Conservation (phyloP, 2,797 vertebrate genomes). For the Macroramphosus scolopax region DNA sequence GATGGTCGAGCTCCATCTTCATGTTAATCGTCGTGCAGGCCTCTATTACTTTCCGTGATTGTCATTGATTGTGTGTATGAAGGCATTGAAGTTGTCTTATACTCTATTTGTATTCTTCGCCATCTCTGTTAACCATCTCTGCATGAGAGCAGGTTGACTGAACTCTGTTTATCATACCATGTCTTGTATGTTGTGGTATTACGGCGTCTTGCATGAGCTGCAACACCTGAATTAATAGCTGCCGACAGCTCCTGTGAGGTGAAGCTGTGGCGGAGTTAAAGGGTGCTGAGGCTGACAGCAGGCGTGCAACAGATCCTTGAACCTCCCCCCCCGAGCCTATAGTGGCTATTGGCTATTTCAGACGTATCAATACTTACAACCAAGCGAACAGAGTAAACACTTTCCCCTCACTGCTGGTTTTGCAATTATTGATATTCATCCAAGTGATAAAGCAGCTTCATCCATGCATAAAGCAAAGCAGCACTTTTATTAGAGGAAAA, state of each 20-base stretch:
- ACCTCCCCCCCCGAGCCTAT: constrained; percentile 18
- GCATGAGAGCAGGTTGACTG: constrained; percentile 4
- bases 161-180: neutral
- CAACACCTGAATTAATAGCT: constrained; percentile 51
- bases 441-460: constrained; percentile 13
- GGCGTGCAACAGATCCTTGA: constrained; percentile 25
- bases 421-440: constrained; percentile 26
- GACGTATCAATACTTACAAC: constrained; percentile 12
- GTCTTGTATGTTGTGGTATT: constrained; percentile 33
- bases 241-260: constrained; percentile 51
- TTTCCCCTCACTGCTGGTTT: constrained; percentile 25
- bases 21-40: too few relatives aligned
- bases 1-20: too few relatives aligned
- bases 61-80: too few relatives aligned
- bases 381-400: constrained; percentile 44
- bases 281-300: constrained; percentile 46
- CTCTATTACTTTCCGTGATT: too few relatives aligned
- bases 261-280: constrained; percentile 53
- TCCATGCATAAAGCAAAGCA: constrained; percentile 23
- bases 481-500: constrained; percentile 7
- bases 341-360: constrained; percentile 13
- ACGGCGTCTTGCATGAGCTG: constrained; percentile 45
- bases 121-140: constrained; percentile 29
- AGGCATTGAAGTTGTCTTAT: too few relatives aligned
- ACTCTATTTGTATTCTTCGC: too few relatives aligned